A percentile compares a stretch with the other conserved stretches of the same genome.
Evolutionary conservation across 2,113 vertebrate genomes (phyloP).

Genomic region (Cephalopterus ornatus): DNA sequence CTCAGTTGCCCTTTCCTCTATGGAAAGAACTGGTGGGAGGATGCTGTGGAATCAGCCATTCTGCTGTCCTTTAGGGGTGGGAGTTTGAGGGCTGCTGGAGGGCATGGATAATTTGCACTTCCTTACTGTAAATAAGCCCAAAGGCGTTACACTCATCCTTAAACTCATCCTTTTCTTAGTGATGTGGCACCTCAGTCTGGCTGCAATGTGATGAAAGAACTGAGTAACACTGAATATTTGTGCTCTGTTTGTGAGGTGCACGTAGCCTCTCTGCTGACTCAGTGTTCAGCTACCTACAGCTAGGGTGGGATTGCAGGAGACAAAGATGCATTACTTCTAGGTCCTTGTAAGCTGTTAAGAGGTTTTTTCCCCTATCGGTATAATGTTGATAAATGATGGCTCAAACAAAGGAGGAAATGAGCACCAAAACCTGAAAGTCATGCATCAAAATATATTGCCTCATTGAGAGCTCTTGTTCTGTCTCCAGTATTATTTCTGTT

Average conservation of each 20-base stretch:
- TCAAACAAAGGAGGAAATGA: not conserved
- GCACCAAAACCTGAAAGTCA: not conserved
- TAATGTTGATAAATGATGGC: not conserved
- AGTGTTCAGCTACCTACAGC: not conserved
- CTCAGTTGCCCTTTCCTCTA: not conserved
- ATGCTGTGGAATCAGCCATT: not conserved
- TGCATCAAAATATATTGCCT: not conserved
- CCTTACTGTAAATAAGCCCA: not conserved
- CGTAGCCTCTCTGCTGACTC: not conserved
- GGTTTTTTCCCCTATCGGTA: not conserved
- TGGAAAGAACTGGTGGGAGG: not conserved
- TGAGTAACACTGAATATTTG: slow-evolving; percentile 4
- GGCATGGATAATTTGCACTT: not conserved
- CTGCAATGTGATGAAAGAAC: not conserved
- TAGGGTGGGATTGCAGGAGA: not conserved
- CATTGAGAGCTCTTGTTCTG: not conserved
- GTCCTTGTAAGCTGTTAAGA: not conserved
- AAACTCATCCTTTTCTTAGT: not conserved
- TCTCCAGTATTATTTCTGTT: not conserved
- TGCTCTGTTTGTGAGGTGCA: not conserved
- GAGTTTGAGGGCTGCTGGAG: not conserved
- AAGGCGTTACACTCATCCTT: slow-evolving; percentile 15
- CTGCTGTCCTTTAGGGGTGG: not conserved
- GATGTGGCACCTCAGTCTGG: not conserved
- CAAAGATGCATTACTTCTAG: not conserved